Conservation (phyloP, 2,797 vertebrate species). For the Falco peregrinus region DNA sequence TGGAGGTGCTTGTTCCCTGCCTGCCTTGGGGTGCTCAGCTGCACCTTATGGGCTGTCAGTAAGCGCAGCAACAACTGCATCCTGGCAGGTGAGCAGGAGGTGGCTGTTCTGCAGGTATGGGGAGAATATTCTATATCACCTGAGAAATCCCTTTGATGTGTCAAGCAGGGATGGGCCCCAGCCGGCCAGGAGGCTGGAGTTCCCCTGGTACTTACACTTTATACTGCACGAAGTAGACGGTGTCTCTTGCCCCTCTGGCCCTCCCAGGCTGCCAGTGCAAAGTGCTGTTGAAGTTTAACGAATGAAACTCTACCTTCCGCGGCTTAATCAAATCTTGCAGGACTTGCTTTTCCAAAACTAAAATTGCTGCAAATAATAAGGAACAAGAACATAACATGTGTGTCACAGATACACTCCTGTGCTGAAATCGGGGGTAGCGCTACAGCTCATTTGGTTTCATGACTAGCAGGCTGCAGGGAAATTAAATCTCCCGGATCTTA, state of each 20-base stretch:
- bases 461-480: neutral
- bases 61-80: neutral
- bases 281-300: conserved; percentile 70
- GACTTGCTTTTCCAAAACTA: conserved; percentile 36
- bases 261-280: conserved; percentile 72
- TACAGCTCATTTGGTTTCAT: neutral
- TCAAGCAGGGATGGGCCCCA: neutral
- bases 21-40: neutral
- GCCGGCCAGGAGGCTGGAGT: neutral
- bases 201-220: conserved; percentile 70
- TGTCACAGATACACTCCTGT: accelerated
- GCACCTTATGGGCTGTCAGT: neutral
- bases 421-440: neutral
- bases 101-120: neutral
- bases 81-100: neutral
- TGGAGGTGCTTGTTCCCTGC: neutral
- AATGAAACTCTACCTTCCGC: conserved; percentile 66
- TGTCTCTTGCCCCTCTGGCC: neutral
- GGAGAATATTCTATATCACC: neutral
- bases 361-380: neutral
- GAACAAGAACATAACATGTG: neutral
- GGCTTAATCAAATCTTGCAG: conserved; percentile 56
- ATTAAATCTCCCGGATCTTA: neutral
- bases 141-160: neutral
- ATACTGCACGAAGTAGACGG: conserved; percentile 74